These are phyloP conservation scores for Brachionichthys hirsutus DNA, from an alignment of 2,113 vertebrate genomes.

Conservation along the genomic window DNA sequence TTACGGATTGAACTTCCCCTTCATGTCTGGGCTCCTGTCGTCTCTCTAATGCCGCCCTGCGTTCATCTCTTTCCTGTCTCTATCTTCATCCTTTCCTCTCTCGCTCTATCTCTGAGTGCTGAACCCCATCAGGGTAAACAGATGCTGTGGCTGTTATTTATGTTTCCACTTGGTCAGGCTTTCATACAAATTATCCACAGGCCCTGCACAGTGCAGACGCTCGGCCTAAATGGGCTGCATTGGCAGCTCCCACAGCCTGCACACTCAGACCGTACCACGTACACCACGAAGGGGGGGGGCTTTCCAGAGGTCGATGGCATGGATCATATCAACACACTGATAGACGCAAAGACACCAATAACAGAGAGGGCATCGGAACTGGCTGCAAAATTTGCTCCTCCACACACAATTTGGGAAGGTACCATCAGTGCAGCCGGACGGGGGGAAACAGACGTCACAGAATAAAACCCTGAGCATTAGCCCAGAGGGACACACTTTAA, in stretches of 20 bases:
- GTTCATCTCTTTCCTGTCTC: constrained; percentile 51
- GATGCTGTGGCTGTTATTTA: constrained; percentile 80
- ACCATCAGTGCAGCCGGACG: constrained; percentile 31
- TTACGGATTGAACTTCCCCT: constrained; percentile 45
- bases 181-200: constrained; percentile 80
- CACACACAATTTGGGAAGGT: constrained; percentile 40
- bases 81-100: constrained; percentile 26
- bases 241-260: constrained; percentile 60
- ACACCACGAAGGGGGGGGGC: constrained; percentile 1
- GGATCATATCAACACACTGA: constrained; percentile 66
- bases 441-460: constrained; percentile 28
- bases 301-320: constrained; percentile 34
- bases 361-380: constrained; percentile 47
- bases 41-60: constrained; percentile 53
- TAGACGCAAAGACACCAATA: constrained; percentile 55
- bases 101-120: constrained; percentile 56
- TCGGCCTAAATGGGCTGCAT: constrained; percentile 71
- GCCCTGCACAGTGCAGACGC: constrained; percentile 71
- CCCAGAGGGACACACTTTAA: constrained; percentile 20
- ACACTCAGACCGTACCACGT: constrained; percentile 59
- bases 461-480: constrained; percentile 20
- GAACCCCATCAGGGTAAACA: constrained; percentile 78
- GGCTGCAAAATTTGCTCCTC: constrained; percentile 53
- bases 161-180: constrained; percentile 80
- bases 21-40: constrained; percentile 37